These are phyloP conservation scores for Trematocara macrostoma DNA, from an alignment of 2,113 vertebrate genomes.

Conservation along the genomic window DNA sequence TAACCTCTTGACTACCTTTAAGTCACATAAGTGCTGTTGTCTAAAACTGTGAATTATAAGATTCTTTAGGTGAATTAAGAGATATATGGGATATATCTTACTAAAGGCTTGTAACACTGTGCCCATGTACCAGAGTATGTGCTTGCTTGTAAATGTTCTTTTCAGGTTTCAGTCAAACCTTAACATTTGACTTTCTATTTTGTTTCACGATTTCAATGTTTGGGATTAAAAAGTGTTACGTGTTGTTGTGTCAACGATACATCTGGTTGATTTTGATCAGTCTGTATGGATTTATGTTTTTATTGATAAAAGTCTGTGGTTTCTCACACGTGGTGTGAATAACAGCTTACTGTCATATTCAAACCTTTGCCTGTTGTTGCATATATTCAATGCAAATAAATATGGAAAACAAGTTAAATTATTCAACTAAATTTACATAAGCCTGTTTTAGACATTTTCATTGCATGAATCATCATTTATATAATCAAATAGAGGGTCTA, in stretches of 20 bases:
- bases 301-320: background rate
- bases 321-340: background rate
- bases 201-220: background rate
- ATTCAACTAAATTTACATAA: background rate
- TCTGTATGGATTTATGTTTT: background rate
- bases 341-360: background rate
- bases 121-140: background rate
- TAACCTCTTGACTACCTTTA: background rate
- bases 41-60: slow-evolving; percentile 14
- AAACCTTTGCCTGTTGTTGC: background rate
- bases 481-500: background rate
- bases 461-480: background rate
- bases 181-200: background rate
- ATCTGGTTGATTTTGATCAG: background rate
- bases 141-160: background rate
- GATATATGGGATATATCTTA: background rate
- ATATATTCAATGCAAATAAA: background rate
- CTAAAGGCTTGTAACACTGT: background rate
- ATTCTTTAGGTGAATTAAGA: background rate
- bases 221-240: background rate
- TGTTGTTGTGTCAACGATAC: background rate
- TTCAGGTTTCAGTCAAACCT: background rate
- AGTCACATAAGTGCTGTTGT: slow-evolving; percentile 29
- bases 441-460: background rate
- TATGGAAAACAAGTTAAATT: background rate